phyloP scores from a whole-genome alignment of 2,888 invertebrate genomes.

The Formica aserva region DNA sequence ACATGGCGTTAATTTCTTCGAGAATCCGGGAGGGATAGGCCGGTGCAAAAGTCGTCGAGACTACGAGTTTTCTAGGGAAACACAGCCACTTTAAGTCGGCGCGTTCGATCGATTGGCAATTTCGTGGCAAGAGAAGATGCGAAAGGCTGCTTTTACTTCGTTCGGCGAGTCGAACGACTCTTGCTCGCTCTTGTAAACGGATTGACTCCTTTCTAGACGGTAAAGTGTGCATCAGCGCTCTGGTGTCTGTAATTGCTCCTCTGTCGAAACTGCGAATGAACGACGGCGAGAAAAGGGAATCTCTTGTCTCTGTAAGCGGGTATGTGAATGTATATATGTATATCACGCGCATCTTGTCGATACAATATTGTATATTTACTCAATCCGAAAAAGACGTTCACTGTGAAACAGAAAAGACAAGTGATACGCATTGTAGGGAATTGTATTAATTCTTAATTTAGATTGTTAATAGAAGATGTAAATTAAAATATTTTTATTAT shows the following conservation, averaged over 20 bases:
- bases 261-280: constrained; percentile 52
- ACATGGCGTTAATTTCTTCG: constrained; percentile 2
- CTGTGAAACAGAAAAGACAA: not conserved
- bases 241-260: constrained; percentile 71
- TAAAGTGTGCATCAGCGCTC: constrained; percentile 47
- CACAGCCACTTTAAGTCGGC: constrained; percentile 15
- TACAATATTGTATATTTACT: not conserved
- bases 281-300: constrained; percentile 28
- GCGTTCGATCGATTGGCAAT: constrained; percentile 58
- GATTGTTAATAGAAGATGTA: too few species aligned
- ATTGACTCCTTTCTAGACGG: constrained; percentile 28
- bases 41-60: constrained; percentile 13
- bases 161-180: constrained; percentile 24
- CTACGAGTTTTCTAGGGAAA: not conserved
- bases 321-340: not conserved
- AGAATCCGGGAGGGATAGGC: not conserved
- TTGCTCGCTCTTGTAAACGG: constrained; percentile 35
- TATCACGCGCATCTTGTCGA: too few species aligned
- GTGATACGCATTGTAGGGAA: not conserved
- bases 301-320: not conserved
- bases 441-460: not conserved
- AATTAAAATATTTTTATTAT: not conserved
- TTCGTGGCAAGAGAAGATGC: constrained; percentile 27
- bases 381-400: not conserved
- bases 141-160: constrained; percentile 12